Conservation (phyloP, 1,140 invertebrate genomes). For the Scaptomyza graminum region DNA sequence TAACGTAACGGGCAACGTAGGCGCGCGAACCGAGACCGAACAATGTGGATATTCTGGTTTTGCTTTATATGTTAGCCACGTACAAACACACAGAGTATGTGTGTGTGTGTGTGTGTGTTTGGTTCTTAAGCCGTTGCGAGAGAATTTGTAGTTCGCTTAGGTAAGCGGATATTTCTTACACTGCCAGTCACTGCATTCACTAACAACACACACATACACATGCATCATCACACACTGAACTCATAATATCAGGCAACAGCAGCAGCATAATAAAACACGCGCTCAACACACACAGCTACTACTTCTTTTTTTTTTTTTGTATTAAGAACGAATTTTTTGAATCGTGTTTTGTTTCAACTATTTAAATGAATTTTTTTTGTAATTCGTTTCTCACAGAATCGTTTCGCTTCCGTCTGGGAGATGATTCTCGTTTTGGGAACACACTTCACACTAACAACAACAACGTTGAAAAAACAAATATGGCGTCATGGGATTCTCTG, state of each 20-base stretch:
- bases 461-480: conserved; percentile 67
- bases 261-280: conserved; percentile 33
- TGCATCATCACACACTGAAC: conserved; percentile 42
- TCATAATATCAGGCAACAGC: conserved; percentile 42
- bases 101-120: conserved; percentile 44
- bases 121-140: conserved; percentile 63
- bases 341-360: conserved; percentile 36
- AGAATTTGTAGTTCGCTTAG: conserved; percentile 75
- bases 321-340: neutral
- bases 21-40: conserved; percentile 43
- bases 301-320: neutral
- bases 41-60: conserved; percentile 83
- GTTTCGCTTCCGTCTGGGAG: conserved; percentile 24
- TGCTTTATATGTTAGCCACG: conserved; percentile 71
- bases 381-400: conserved; percentile 29
- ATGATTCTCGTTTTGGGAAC: conserved; percentile 25
- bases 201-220: conserved; percentile 39
- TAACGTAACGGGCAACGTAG: conserved; percentile 37
- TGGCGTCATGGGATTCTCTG: conserved; percentile 68
- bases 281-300: conserved; percentile 16
- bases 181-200: conserved; percentile 51
- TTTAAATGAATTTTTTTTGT: conserved; percentile 31
- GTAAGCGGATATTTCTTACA: conserved; percentile 73
- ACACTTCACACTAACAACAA: conserved; percentile 27
- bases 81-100: conserved; percentile 39